Base-by-base conservation (phyloP, 2,113 vertebrate genomes). In the Hystrix brachyura region DNA sequence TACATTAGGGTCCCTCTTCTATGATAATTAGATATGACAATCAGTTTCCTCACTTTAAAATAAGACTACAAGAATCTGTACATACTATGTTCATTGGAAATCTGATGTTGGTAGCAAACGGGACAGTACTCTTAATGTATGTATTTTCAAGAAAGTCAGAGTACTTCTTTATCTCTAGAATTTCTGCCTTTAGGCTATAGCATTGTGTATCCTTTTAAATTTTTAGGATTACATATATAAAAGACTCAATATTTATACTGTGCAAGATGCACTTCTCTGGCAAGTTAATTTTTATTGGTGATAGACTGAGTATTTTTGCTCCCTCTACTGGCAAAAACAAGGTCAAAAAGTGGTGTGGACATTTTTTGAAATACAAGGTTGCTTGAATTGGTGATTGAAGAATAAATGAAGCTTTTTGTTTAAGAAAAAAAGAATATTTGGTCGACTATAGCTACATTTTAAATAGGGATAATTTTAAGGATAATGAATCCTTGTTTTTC, bases 281-380 rank as follows among this genome's bases (percentile, higher is more conserved):
- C 25, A 59, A 27, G 60, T 81, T 88, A 80, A 64, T 23, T 10
- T 90, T 84, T 88, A 64, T 38, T 76, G 27, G 69, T 38, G 14
- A n/a, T 43, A 91, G 53, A n/a, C 9, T 91, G 32, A 25, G 21
- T 48, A 38, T 55, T 71, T 83, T 93, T 95, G 87, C 94, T 91
- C 96, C 96, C 96, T 85, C 96, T 97, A 62, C 97, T 97, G 97
- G 92, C 60, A 86, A 59, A 91, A 95, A 21, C 19, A 64, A 4
- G 89, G 38, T 94, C n/a, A 91, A 85, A 82, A 95, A 95, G 78
- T 74, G 88, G 86, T 60, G 25, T 57, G 51, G 43, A 32, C 23
- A 5, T 71, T 62, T 91, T 83, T 89, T 64, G 0, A 62, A 82
- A 19, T 95, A 62, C 6, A 87, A 14, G 5, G 38, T 72, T 82